Conservation (phyloP, 2,888 invertebrate genomes). For the Oligia strigilis region DNA sequence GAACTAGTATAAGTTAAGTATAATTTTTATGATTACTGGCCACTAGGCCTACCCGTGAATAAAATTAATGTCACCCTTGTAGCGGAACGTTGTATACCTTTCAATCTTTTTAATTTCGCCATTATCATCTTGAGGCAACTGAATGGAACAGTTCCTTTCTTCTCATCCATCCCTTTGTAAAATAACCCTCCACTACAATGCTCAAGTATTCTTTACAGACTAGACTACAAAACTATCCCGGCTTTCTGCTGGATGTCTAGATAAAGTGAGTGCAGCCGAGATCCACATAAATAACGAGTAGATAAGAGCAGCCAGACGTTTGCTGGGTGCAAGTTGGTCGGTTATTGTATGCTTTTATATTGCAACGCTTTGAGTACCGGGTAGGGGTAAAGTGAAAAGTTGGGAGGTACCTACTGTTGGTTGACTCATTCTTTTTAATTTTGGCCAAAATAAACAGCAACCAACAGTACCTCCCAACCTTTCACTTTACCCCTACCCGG, state of each 20-base stretch:
- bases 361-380: slow-evolving; percentile 1
- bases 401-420: neutral
- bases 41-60: too few relatives aligned
- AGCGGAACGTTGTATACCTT: too few relatives aligned
- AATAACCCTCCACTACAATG: neutral
- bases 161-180: neutral
- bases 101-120: too few relatives aligned
- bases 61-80: too few relatives aligned
- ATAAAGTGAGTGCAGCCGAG: slow-evolving; percentile 44
- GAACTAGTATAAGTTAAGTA: too few relatives aligned
- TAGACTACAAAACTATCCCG: slow-evolving; percentile 34
- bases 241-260: slow-evolving; percentile 44
- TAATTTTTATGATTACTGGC: too few relatives aligned
- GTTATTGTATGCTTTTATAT: slow-evolving; percentile 39
- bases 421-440: neutral
- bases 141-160: neutral
- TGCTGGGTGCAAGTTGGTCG: slow-evolving; percentile 32
- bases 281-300: slow-evolving; percentile 59
- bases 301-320: slow-evolving; percentile 46
- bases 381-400: neutral
- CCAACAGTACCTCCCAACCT: neutral
- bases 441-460: neutral
- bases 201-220: neutral
- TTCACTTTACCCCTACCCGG: neutral
- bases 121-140: too few relatives aligned